Evolutionary conservation across 2,888 invertebrate genomes (phyloP).

Genomic region (Mellilla xanthometata): DNA sequence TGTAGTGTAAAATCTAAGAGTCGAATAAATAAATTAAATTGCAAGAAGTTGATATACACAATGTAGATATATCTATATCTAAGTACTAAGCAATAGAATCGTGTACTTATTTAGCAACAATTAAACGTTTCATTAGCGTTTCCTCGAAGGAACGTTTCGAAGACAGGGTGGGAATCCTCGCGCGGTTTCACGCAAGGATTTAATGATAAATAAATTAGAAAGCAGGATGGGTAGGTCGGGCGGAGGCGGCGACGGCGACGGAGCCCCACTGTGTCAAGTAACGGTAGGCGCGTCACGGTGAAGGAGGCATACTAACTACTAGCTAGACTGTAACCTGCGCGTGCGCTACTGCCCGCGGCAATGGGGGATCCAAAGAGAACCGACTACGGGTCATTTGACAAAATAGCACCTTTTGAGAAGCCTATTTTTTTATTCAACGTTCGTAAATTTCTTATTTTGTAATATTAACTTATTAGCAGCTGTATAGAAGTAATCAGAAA

Average conservation of each 20-base stretch:
- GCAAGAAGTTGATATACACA: no score
- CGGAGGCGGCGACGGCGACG: constrained; percentile 23
- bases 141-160: not conserved
- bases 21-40: not conserved
- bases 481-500: no score
- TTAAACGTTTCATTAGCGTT: not conserved
- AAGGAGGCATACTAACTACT: constrained; percentile 1
- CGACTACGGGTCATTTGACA: constrained; percentile 23
- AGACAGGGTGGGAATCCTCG: constrained; percentile 8
- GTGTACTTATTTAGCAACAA: constrained; percentile 12
- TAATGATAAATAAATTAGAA: constrained; percentile 51
- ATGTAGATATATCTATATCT: no score
- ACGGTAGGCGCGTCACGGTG: constrained; percentile 60
- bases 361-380: not conserved
- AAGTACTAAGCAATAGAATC: no score
- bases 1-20: not conserved
- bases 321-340: constrained; percentile 14
- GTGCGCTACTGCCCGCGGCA: constrained; percentile 29
- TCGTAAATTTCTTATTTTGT: no score
- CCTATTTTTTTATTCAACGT: no score
- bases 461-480: no score
- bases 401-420: constrained; percentile 11
- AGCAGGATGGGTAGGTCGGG: constrained; percentile 42
- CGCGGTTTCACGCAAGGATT: constrained; percentile 32
- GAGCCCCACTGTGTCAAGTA: constrained; percentile 62